Evolutionary conservation across 1,140 invertebrate species (phyloP), one percentile per base, ranked within the genome.

Genomic region (Paralvinella palmiformis): DNA sequence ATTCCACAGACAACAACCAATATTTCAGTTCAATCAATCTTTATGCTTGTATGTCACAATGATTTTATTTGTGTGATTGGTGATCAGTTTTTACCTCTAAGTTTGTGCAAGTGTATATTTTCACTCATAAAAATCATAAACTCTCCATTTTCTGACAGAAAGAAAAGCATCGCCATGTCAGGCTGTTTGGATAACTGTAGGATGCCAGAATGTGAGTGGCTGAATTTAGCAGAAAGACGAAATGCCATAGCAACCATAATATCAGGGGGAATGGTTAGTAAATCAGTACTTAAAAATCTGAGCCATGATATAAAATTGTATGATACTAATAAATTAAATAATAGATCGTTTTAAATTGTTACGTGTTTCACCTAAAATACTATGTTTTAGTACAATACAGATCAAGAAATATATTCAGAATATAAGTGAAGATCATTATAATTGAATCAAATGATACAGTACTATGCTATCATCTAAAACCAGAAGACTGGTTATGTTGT

Each of bases 161-260:
- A n/a, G n/a, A n/a, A n/a, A n/a, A n/a, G n/a, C n/a, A n/a, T n/a
- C n/a, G n/a, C n/a, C n/a, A 83, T 83, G 82, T 77, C 82, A 33
- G 82, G 82, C 29, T 81, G 82, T 72, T 68, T 83, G 5, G 81
- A 82, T 71, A 79, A 80, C 68, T 76, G 81, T 61, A 71, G 75
- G 27, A 72, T 74, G 57, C 75, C 75, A 24, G 70, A 73, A 59
- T 79, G 78, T 55, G 81, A 83, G 59, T 81, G 76, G 65, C 63
- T 82, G 60, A 79, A 83, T 64, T 65, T 83, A 6, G 73, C 77
- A 56, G 86, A 89, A 59, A 87, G 88, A 70, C 82, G 91, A 72
- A 97, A 96, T 82, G 85, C 88, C 52, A 76, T 93, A 31, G 86
- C 89, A 20, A 90, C 93, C 0, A 88, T 95, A 69, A 74, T 89